phyloP scores from a whole-genome alignment of 2,113 vertebrate genomes.

The Pteruthius melanotis region DNA sequence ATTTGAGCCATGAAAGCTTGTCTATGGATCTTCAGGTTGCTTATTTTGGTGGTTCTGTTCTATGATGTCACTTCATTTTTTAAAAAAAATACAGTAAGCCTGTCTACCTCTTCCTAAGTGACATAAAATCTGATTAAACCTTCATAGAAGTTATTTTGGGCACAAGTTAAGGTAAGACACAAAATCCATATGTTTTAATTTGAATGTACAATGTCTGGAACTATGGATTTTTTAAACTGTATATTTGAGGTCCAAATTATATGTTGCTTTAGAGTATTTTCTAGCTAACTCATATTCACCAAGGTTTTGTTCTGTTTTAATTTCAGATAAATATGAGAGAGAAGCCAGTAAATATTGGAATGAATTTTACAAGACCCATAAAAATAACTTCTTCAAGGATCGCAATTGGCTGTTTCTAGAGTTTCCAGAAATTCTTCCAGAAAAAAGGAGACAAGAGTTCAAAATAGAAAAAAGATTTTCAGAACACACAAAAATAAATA shows the following conservation, averaged over 20 bases:
- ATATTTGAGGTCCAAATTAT: neutral
- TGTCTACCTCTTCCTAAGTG: neutral
- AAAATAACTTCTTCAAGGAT: conserved; percentile 92
- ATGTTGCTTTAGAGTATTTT: neutral
- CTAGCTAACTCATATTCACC: neutral
- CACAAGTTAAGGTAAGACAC: neutral
- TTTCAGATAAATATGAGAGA: conserved; percentile 83
- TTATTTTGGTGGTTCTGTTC: neutral
- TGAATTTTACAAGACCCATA: conserved; percentile 87
- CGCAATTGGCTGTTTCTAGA: conserved; percentile 91
- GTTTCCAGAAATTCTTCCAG: conserved; percentile 88
- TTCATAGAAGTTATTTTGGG: neutral
- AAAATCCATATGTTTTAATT: neutral
- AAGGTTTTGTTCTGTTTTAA: neutral
- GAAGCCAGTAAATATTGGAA: conserved; percentile 88
- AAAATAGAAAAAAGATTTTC: conserved; percentile 7
- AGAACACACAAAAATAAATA: neutral
- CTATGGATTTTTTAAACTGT: neutral
- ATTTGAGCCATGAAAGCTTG: neutral
- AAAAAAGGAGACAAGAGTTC: conserved; percentile 31
- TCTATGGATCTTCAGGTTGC: neutral
- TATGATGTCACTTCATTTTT: neutral
- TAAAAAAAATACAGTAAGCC: neutral
- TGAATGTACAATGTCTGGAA: neutral
- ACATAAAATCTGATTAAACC: neutral